Evolutionary conservation across 2,888 invertebrate species (phyloP), one percentile per base, ranked within the genome.

Genomic region (Bombylius major): DNA sequence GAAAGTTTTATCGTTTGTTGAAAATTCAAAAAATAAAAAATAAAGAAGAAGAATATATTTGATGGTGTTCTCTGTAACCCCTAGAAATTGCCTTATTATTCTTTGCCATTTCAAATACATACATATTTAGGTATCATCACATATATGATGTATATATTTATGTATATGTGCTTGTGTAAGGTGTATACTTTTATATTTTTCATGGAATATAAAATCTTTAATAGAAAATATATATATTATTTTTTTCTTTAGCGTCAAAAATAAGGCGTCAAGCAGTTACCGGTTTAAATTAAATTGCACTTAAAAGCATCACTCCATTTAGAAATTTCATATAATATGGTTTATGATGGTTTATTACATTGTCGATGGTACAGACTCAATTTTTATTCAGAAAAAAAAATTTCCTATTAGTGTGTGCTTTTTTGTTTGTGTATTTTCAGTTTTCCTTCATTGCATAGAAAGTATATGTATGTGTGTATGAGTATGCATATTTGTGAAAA

Each of bases 211-310:
- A 23, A 23, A 23, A 42, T 42, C 11, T 36, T 42, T 11, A 42
- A 42, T 42, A 11, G 39, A 42, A 42, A 42, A 42, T 23, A 23
- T 23, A 23, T 23, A 48, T 50, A 56, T 47, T 48, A 44, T 53
- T 23, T 23, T 23, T 23, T 23, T 23, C 23, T 23, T 23, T 23
- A 23, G 47, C 23, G 46, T n/a, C 32, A 49, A 51, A 55, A 55
- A 55, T 55, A 51, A 47, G 55, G 51, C 55, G 51, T 47, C 55
- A 51, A 55, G 51, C 50, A 48, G 42, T 54, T 57, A 51, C 51
- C 47, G 54, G 54, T 54, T 47, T 49, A 50, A 47, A 51, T 58
- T 56, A 58, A 58, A 58, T 58, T 58, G 58, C 58, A 58, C 47
- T 55, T 56, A 50, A 42, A 36, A 36, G 36, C 36, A 36, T 36